phyloP scores from a whole-genome alignment of 2,797 vertebrate species.

The Sternarchorhynchus goeldii region DNA sequence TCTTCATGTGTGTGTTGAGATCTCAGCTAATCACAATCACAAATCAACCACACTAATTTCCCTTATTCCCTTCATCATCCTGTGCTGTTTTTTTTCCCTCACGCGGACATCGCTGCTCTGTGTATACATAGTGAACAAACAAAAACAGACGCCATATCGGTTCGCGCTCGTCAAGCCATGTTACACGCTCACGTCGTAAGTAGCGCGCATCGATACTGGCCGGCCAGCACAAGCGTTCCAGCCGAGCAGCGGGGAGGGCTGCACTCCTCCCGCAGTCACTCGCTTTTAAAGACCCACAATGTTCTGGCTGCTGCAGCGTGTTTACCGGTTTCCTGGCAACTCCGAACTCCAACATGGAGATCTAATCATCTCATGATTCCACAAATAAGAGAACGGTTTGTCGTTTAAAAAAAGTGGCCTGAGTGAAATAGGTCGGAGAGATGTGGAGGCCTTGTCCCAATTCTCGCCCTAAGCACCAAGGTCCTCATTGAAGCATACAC shows the following conservation, averaged over 20 bases:
- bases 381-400: background rate
- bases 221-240: background rate
- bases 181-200: no score
- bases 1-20: background rate
- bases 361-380: background rate
- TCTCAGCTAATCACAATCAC: background rate
- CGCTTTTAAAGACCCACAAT: background rate
- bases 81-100: background rate
- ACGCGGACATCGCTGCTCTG: background rate
- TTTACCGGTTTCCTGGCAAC: conserved; percentile 8
- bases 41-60: no score
- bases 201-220: no score
- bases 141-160: background rate
- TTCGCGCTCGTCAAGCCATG: no score
- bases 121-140: conserved; percentile 1
- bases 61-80: background rate
- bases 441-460: no score
- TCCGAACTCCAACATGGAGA: background rate
- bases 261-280: background rate
- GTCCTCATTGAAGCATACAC: no score
- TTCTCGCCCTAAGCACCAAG: no score
- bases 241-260: background rate
- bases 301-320: background rate
- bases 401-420: no score
- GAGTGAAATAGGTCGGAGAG: no score